Evolutionary conservation across 2,797 vertebrate species (phyloP), one percentile per base, ranked within the genome.

Genomic region (Taenioides sp.): DNA sequence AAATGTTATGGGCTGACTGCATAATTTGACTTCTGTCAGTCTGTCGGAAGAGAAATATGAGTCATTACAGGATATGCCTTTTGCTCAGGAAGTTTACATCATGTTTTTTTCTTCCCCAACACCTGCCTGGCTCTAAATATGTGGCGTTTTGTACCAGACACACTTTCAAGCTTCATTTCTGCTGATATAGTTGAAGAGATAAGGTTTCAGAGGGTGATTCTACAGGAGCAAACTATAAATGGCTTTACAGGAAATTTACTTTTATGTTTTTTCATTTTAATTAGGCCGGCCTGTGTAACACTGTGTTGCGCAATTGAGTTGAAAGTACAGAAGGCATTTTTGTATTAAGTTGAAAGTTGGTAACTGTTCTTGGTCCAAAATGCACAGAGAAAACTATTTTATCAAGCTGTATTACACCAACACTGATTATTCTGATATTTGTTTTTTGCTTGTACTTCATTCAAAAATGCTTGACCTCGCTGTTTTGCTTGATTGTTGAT

Each of bases 41-140:
- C 71, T 78, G 60, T 77, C 72, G 79, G 78, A 80, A 78, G 75
- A 67, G 72, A 87, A 84, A 77, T 64, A 86, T 85, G 70, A 86
- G 61, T 86, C 80, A 84, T 81, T 78, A 74, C 67, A 69, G 70
- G 23, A 74, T 80, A 69, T 75, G 28, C n/a, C 37, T 74, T 63
- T 76, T 75, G 63, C 69, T 77, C 71, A 27, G 58, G 69, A 52
- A 82, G 67, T 79, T 73, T 80, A 73, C 37, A 62, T 47, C 37
- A 47, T 65, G 58, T 75, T 67, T 66, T 60, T 57, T 60, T 31
- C 4, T 69, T 37, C 64, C 2, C 54, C 1, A 23, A 58, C 37
- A n/a, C 52, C 58, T 63, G 22, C 18, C 11, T 27, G 27, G 11
- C 11, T 27, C 58, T 1, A 65, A 73, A 80, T 47, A 49, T 17